A percentile compares a stretch with the other conserved stretches of the same genome.
These are phyloP conservation scores for Pherbina coryleti DNA, from an alignment of 2,888 invertebrate species.

Conservation along the genomic window DNA sequence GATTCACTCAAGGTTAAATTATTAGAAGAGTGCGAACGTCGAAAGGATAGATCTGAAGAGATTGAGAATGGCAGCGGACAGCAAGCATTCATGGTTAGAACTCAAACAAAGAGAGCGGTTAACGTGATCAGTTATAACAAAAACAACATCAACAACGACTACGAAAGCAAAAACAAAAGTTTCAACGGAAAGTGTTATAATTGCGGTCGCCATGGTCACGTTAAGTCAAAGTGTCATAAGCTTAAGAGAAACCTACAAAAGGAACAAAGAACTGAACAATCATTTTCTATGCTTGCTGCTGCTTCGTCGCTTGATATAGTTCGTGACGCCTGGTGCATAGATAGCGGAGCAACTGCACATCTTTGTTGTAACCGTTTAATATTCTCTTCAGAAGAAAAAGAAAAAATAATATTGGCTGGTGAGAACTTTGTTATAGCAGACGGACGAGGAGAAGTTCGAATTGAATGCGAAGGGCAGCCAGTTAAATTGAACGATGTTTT, in stretches of 20 bases:
- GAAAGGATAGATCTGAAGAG: too few relatives aligned
- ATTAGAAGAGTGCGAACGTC: too few relatives aligned
- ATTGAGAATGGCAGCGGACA: too few relatives aligned
- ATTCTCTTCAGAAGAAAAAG: background rate
- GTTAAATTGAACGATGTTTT: too few relatives aligned
- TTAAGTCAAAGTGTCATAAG: slow-evolving; percentile 11
- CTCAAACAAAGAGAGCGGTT: too few relatives aligned
- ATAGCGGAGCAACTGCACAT: slow-evolving; percentile 32
- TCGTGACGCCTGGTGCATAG: slow-evolving; percentile 28
- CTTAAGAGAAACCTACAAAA: background rate
- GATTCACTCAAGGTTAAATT: too few relatives aligned
- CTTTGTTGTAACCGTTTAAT: slow-evolving; percentile 11
- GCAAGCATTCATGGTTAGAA: too few relatives aligned
- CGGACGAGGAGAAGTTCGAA: slow-evolving; percentile 7
- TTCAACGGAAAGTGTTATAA: slow-evolving; percentile 27
- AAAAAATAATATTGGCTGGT: slow-evolving; percentile 1
- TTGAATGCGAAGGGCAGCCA: background rate
- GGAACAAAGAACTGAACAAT: background rate
- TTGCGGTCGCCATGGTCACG: slow-evolving; percentile 19
- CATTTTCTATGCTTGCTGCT: background rate
- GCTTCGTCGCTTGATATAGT: background rate
- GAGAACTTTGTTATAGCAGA: slow-evolving; percentile 16
- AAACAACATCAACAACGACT: too few relatives aligned
- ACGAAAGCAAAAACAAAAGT: too few relatives aligned
- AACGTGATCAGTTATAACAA: too few relatives aligned